Conservation (phyloP, 2,113 vertebrate species). For the Oncorhynchus mykiss region DNA sequence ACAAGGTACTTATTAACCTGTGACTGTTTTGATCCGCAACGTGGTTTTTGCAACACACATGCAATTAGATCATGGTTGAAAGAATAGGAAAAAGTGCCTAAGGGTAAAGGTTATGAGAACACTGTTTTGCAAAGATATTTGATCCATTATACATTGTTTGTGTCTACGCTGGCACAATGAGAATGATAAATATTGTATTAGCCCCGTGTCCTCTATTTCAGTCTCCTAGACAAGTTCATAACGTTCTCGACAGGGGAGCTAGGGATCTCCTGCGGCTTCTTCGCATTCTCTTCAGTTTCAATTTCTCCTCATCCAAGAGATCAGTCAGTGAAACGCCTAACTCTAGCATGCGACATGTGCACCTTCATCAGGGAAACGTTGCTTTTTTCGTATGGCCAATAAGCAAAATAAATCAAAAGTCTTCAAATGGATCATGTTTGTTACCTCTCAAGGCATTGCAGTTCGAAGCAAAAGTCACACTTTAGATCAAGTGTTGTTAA, state of each 20-base stretch:
- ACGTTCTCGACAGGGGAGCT: constrained; percentile 64
- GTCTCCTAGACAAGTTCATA: constrained; percentile 71
- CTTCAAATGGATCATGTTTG: constrained; percentile 60
- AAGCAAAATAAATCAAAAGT: constrained; percentile 47
- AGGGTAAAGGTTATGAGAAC: constrained; percentile 57
- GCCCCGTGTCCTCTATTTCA: constrained; percentile 56
- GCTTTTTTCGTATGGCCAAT: constrained; percentile 52
- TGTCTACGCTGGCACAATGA: constrained; percentile 61
- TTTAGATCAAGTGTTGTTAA: background rate
- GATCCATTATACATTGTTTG: constrained; percentile 74
- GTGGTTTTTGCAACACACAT: constrained; percentile 25
- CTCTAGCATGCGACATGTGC: constrained; percentile 46
- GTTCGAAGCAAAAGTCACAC: background rate
- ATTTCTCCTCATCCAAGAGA: constrained; percentile 38
- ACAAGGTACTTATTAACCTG: constrained; percentile 35
- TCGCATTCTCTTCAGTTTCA: constrained; percentile 52
- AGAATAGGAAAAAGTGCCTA: constrained; percentile 37
- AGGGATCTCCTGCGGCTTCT: constrained; percentile 59
- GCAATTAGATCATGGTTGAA: constrained; percentile 48
- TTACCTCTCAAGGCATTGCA: constrained; percentile 23
- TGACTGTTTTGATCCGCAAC: constrained; percentile 39
- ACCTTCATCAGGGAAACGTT: constrained; percentile 26
- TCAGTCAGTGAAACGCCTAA: constrained; percentile 40
- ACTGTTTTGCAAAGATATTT: constrained; percentile 67
- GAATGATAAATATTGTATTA: constrained; percentile 73